A percentile compares a stretch with the other conserved stretches of the same genome.
These are phyloP conservation scores for Congeria kusceri DNA, from an alignment of 2,888 invertebrate genomes.

Conservation along the genomic window DNA sequence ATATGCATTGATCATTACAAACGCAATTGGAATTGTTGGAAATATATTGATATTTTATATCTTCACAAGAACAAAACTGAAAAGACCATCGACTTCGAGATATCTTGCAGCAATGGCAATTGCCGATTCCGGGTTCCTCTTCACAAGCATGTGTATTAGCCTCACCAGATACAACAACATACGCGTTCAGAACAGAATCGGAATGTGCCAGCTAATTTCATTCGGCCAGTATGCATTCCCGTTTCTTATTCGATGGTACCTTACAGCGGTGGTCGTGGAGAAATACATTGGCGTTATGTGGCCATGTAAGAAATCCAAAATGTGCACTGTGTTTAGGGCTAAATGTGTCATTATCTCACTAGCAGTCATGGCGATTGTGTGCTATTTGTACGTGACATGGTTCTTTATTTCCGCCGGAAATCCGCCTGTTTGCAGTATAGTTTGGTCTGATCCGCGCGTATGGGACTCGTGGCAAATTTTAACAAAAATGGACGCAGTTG, in stretches of 20 bases:
- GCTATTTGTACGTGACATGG: conserved; percentile 79
- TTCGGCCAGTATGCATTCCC: conserved; percentile 87
- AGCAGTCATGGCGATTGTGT: conserved; percentile 71
- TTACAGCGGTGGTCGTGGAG: conserved; percentile 73
- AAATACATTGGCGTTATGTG: conserved; percentile 77
- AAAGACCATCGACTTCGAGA: conserved; percentile 91
- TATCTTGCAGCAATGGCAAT: conserved; percentile 92
- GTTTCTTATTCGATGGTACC: conserved; percentile 78
- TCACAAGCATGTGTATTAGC: conserved; percentile 87
- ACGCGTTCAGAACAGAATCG: conserved; percentile 81
- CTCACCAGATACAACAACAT: conserved; percentile 53
- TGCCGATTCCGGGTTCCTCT: conserved; percentile 91
- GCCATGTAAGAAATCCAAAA: conserved; percentile 72
- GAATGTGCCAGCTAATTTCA: conserved; percentile 90
- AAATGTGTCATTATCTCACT: conserved; percentile 78
- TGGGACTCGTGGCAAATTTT: conserved; percentile 58
- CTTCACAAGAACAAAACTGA: conserved; percentile 90
- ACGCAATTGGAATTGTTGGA: conserved; percentile 91
- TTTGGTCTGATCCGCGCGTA: conserved; percentile 25
- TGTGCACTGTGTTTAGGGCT: conserved; percentile 81
- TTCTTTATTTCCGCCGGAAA: conserved; percentile 66
- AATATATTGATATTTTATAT: conserved; percentile 91
- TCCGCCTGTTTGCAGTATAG: conserved; percentile 30
- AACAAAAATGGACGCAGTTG: conserved; percentile 70
- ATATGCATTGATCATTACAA: conserved; percentile 90